Evolutionary conservation across 2,797 vertebrate genomes (phyloP), one percentile per base, ranked within the genome.

Genomic region (Arrhamphus sclerolepis): DNA sequence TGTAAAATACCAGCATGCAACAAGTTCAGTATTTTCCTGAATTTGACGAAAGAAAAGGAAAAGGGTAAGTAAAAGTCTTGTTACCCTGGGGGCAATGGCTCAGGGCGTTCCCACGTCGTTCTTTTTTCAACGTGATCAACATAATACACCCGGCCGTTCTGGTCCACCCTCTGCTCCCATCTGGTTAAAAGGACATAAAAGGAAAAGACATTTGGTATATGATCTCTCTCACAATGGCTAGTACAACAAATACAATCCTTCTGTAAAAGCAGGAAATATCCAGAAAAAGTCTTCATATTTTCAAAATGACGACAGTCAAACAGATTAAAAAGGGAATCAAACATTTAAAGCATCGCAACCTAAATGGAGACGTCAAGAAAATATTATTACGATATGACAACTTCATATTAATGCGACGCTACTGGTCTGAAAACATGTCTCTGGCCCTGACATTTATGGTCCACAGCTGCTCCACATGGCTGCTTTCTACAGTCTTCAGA

Each of bases 61-160:
- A 44, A 13, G 41, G 10, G 17, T 8, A 13, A n/a, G 16, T 14
- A 10, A 54, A 29, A 20, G 10, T n/a, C 16, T 17, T 62, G 88
- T 93, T 90, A 98, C 98, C 97, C 96, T 64, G 95, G 90, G 55
- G 98, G 96, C 75, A 99, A 92, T 38, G 97, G 94, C 65, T 99
- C 97, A 22, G 98, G 98, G 1, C 96, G 93, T 82, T 98, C 98
- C 98, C 98, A 99, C 0, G 96, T 95, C 20, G 98, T 99, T 91
- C 94, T 94, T 90, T 99, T 99, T 78, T 97, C 96, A 82, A 99
- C 93, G 11, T 99, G 98, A 92, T 99, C 98, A 43, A 99, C 97
- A 46, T 94, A 99, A 85, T 99, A 99, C 43, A 98, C 57, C 64
- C 97, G 92, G 28, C 98, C 96, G 0, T 94, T 95, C 59, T 93